Conservation (phyloP, 2,113 vertebrate genomes). For the Garra rufa region DNA sequence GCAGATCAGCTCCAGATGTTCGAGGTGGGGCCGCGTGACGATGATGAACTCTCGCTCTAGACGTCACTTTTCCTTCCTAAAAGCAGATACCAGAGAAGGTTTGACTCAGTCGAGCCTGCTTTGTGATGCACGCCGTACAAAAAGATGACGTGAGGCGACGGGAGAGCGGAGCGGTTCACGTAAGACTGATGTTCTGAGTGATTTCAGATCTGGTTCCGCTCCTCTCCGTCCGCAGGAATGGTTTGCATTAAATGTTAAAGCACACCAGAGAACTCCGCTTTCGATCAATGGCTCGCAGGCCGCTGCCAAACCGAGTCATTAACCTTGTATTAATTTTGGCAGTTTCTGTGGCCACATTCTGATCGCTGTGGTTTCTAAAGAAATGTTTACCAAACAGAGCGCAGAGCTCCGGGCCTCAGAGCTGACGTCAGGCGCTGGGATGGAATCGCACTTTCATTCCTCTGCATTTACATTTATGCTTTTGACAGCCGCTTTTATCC, state of each 20-base stretch:
- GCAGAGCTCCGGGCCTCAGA: conserved; percentile 68
- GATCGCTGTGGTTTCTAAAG: conserved; percentile 73
- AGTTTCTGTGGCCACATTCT: conserved; percentile 67
- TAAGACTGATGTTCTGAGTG: neutral
- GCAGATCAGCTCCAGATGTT: conserved; percentile 74
- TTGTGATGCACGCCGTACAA: neutral
- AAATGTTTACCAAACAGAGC: conserved; percentile 73
- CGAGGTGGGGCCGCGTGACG: conserved; percentile 2
- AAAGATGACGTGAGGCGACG: neutral
- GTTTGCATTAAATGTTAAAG: conserved; percentile 71
- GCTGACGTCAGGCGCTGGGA: conserved; percentile 70
- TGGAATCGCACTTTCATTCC: neutral
- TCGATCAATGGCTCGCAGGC: conserved; percentile 71
- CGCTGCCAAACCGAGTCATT: conserved; percentile 74
- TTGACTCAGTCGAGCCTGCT: neutral
- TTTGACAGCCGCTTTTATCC: neutral
- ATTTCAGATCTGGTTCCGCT: neutral
- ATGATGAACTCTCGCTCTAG: neutral
- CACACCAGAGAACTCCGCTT: conserved; percentile 64
- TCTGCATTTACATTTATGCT: neutral
- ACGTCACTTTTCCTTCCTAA: neutral
- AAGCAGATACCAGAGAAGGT: neutral
- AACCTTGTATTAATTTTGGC: conserved; percentile 76
- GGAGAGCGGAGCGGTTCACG: neutral
- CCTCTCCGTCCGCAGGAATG: conserved; percentile 55